These are phyloP conservation scores for Vespertilio murinus DNA, from an alignment of 2,797 vertebrate genomes.

Conservation along the genomic window DNA sequence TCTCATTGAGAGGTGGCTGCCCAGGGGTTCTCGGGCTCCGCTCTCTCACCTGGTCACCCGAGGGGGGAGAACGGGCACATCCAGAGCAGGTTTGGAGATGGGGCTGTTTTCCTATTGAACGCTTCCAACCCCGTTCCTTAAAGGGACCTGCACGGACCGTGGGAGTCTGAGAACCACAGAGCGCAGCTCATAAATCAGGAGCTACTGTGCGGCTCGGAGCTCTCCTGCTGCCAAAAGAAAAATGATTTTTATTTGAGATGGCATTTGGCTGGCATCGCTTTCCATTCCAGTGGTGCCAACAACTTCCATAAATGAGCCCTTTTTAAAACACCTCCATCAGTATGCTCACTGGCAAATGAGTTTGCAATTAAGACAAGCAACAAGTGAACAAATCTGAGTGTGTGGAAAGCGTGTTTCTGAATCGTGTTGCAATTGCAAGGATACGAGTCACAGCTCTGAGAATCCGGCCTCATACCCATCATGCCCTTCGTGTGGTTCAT, in stretches of 20 bases:
- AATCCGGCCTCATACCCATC: not conserved
- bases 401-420: not conserved
- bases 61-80: conserved; percentile 60
- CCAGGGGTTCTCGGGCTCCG: not conserved
- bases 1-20: conserved; percentile 41
- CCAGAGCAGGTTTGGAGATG: conserved; percentile 27
- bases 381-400: not conserved
- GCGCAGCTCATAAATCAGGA: conserved; percentile 60
- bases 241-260: conserved; percentile 17
- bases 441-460: not conserved
- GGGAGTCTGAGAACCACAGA: conserved; percentile 40
- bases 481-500: not conserved
- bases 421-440: not conserved
- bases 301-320: not conserved
- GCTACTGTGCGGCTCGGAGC: conserved; percentile 62
- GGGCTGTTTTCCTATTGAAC: conserved; percentile 63
- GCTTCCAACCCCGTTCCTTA: conserved; percentile 63
- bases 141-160: conserved; percentile 52
- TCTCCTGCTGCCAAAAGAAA: conserved; percentile 53
- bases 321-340: not conserved
- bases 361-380: not conserved
- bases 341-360: conserved; percentile 25
- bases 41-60: not conserved
- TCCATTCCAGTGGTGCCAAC: conserved; percentile 38
- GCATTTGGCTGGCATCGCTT: conserved; percentile 48